Evolutionary conservation across 2,113 vertebrate genomes (phyloP), one percentile per base, ranked within the genome.

Genomic region (Bos indicus): DNA sequence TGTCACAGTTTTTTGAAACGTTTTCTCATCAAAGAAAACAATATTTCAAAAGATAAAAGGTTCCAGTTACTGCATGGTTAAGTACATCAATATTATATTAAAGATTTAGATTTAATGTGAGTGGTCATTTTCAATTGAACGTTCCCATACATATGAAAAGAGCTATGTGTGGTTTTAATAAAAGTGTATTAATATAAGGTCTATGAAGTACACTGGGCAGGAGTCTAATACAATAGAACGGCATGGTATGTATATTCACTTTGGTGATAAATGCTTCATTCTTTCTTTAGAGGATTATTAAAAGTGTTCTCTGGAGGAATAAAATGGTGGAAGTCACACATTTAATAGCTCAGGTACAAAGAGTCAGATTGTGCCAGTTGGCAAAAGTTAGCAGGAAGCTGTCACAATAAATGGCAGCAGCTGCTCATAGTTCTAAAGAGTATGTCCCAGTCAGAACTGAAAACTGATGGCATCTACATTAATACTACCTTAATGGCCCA

Each of bases 401-500:
- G 99, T 99, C 99, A 99, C 99, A 99, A 99, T 99, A 99, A 99
- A 99, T 99, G 99, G 99, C 99, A 99, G 99, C 99, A 99, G 99
- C 99, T 99, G 99, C 99, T 99, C 99, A 99, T 99, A 99, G 99
- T 99, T 99, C 99, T 99, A 99, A 99, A 99, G 99, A 99, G 99
- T 99, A 99, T 99, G 99, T 99, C 99, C 99, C 99, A 99, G 99
- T 99, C 99, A 99, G 99, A 99, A 99, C 99, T 99, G 99, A 99
- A 99, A 99, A 99, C 99, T 99, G 99, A 99, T 99, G 99, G 99
- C 99, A 99, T 99, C 99, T 99, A 99, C 99, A 99, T 99, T 99
- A 99, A 99, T 99, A 99, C 99, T 99, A 99, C 99, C 99, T 99
- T 99, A 99, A 99, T 99, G 99, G 99, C 99, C 99, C 99, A 99